phyloP scores from a whole-genome alignment of 2,797 vertebrate species.

The Macropodus opercularis region DNA sequence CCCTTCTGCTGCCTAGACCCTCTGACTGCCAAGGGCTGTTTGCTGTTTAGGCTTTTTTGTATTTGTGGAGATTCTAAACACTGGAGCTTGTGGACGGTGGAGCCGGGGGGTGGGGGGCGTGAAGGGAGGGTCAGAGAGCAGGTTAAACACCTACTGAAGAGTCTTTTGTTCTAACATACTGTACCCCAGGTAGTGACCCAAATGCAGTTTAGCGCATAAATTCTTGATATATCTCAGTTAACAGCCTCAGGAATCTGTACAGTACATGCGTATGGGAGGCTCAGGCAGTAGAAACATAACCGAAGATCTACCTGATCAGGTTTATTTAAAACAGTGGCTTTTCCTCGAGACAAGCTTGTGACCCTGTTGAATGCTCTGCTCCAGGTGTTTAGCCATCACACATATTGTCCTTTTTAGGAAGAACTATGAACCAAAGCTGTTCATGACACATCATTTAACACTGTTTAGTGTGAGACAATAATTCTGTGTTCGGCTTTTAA shows the following conservation, averaged over 20 bases:
- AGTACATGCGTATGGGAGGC: no score
- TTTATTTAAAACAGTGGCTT: no score
- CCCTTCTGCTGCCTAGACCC: conserved; percentile 62
- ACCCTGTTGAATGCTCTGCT: no score
- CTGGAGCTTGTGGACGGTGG: conserved; percentile 67
- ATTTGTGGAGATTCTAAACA: conserved; percentile 67
- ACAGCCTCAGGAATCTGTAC: background rate
- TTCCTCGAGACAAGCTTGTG: no score
- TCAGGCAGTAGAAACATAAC: no score
- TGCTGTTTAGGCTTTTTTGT: conserved; percentile 71
- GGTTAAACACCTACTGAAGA: conserved; percentile 57
- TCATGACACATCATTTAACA: no score
- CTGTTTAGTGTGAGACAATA: no score
- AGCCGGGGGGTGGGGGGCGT: conserved; percentile 28
- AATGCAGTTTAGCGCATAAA: background rate
- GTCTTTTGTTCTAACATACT: conserved; percentile 23
- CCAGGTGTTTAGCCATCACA: no score
- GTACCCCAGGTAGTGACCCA: no score
- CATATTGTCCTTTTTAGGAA: no score
- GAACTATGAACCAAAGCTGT: no score
- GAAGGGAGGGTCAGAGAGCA: conserved; percentile 52
- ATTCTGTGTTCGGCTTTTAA: background rate
- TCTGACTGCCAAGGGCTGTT: conserved; percentile 74
- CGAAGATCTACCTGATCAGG: no score
- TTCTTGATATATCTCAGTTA: background rate